Percentiles rank a stretch among this genome's conserved stretches.
These are phyloP conservation scores for Tenebrio molitor DNA, from an alignment of 1,140 invertebrate genomes.

Conservation along the genomic window DNA sequence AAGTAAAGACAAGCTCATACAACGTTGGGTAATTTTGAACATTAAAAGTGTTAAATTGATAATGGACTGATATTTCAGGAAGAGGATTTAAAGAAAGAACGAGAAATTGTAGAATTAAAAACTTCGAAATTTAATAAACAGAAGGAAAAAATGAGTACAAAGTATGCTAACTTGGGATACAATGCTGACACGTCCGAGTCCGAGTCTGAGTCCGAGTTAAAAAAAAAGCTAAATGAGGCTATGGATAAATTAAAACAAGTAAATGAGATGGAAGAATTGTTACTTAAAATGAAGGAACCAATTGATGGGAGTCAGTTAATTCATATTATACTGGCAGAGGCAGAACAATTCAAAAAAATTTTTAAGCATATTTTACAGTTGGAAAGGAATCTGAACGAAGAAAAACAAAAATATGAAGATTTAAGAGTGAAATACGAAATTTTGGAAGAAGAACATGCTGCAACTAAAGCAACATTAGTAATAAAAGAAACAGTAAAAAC, in stretches of 20 bases:
- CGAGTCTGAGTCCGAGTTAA: too few relatives aligned
- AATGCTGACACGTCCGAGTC: too few relatives aligned
- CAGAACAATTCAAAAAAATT: conserved; percentile 77
- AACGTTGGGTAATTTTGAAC: conserved; percentile 71
- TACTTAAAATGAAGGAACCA: conserved; percentile 76
- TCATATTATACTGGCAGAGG: too few relatives aligned
- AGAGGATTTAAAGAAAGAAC: conserved; percentile 58
- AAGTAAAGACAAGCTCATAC: conserved; percentile 72
- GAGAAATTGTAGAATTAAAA: conserved; percentile 50
- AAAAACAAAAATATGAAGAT: conserved; percentile 83
- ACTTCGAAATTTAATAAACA: conserved; percentile 53
- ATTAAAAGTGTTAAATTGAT: too few relatives aligned
- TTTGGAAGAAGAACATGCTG: conserved; percentile 85
- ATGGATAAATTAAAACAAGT: too few relatives aligned
- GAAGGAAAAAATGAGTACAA: conserved; percentile 66
- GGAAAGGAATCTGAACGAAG: conserved; percentile 75
- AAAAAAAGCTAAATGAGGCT: too few relatives aligned
- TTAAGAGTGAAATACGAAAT: conserved; percentile 85
- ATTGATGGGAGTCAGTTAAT: too few relatives aligned
- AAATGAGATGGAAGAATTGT: conserved; percentile 77
- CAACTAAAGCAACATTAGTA: conserved; percentile 82
- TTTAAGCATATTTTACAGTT: too few relatives aligned
- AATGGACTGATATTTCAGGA: conserved; percentile 56
- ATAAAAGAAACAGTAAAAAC: conserved; percentile 85
- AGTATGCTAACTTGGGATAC: too few relatives aligned